Evolutionary conservation across 2,113 vertebrate genomes (phyloP), one percentile per base, ranked within the genome.

Genomic region (Peromyscus leucopus): DNA sequence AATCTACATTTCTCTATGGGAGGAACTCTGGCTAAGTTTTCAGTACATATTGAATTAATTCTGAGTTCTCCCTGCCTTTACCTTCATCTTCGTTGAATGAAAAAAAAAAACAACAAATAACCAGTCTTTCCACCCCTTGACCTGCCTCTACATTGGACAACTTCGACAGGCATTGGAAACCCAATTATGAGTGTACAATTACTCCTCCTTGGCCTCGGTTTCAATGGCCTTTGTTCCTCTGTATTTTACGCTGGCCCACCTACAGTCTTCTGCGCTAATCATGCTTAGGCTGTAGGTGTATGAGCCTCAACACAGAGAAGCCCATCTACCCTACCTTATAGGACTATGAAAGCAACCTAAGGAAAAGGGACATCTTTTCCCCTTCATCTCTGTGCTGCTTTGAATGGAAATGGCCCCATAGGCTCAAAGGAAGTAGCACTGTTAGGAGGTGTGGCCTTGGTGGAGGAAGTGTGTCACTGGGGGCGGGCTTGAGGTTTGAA

Each of bases 281-380:
- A 19, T 6, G 31, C 15, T 39, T 21, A 72, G 15, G 15, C 33
- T 72, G 15, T 8, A 61, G 86, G 33, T n/a, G 4, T 9, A 61
- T 9, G 10, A 42, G 46, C 57, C 26, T 42, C 33, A 51, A n/a
- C 15, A 55, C 55, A 89, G 39, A 51, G 59, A 61, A 51, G 46
- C 3, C 61, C 9, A 8, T n/a, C 39, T 59, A 21, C n/a, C 65
- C 46, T 51, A 28, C 28, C 26, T 48, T 4, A 11, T 1, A 75
- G 87, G 33, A 91, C 89, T 21, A 28, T 57, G 75, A 93, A 57
- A 96, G 61, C 51, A 78, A 89, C 21, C 36, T 65, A 24, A 75
- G 2, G 2, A 31, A 26, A 89, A 90, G 67, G 13, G 65, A 46
- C 19, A 26, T 9, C 28, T 83, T 36, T 31, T 12, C 4, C 75